Evolutionary conservation across 2,113 vertebrate species (phyloP), one percentile per base, ranked within the genome.

Genomic region (Psilopsiagon aurifrons): DNA sequence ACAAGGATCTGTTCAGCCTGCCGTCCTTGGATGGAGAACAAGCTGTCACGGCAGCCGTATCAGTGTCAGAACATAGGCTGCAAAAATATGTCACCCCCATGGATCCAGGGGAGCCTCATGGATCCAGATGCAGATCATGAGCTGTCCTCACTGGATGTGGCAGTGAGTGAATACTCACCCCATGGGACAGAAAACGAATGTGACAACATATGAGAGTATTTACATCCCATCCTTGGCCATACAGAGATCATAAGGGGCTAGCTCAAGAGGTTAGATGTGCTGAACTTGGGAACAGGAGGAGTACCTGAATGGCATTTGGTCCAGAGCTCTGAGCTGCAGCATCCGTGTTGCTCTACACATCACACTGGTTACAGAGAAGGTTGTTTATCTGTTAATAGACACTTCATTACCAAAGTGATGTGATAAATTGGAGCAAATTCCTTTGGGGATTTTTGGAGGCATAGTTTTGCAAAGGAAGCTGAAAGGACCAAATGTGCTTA

Each of bases 131-230:
- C 78, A 70, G n/a, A 46, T 46, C 9, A 62, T 46, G 29, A 13
- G 6, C 1, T 66, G 41, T 63, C 46, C 41, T 17, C 0, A 2
- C 0, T 20, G 49, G 60, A 70, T 0, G 3, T 11, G 37, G 7
- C 77, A 39, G 13, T 1, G 64, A 52, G 52, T 4, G 27, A 63
- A 77, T 7, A 5, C 15, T n/a, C 60, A 10, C 14, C 51, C 33
- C 14, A 11, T 39, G 28, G 24, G 12, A 24, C 68, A 33, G n/a
- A 4, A 19, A 35, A 55, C 0, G 1, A 16, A 62, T 31, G 33
- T 19, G 37, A 20, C 18, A 35, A 37, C 0, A 0, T 17, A 4
- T 2, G 22, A 54, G 49, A 22, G 14, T n/a, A 6, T 44, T 59
- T 27, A 0, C 37, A 31, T 22, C 31, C 35, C 37, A 12, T 16